Conservation (phyloP, 2,113 vertebrate genomes). For the Python bivittatus region DNA sequence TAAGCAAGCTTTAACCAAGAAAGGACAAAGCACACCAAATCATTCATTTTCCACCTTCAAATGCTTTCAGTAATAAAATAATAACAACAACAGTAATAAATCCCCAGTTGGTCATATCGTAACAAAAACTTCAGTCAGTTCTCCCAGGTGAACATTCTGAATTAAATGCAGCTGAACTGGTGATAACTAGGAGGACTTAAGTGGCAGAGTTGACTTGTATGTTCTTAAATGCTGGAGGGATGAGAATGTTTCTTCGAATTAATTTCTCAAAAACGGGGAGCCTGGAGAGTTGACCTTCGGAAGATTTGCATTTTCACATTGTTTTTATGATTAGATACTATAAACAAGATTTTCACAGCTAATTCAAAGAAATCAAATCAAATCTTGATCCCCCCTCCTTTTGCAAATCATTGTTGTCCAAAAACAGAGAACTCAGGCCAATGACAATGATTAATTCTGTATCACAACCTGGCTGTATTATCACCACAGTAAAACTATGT, state of each 20-base stretch:
- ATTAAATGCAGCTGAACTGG: not conserved
- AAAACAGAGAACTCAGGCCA: constrained; percentile 17
- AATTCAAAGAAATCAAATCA: not conserved
- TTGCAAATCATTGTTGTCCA: constrained; percentile 30
- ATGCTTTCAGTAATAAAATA: not conserved
- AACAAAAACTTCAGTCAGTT: not conserved
- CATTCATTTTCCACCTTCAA: not conserved
- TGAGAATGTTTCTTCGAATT: not conserved
- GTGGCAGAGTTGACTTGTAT: not conserved
- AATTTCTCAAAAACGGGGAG: not conserved
- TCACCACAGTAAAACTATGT: not conserved
- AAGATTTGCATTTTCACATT: not conserved
- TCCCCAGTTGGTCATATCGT: not conserved
- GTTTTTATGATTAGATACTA: not conserved
- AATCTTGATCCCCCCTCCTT: not conserved
- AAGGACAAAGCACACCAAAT: not conserved
- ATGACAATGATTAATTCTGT: not conserved
- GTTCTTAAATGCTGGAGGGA: not conserved
- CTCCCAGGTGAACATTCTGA: not conserved
- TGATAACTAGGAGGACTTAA: not conserved
- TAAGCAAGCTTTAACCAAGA: not conserved
- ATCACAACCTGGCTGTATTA: constrained; percentile 1
- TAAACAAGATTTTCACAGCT: not conserved
- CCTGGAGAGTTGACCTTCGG: not conserved
- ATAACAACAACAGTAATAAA: not conserved